Conservation (phyloP, 1,140 invertebrate species). For the Portunus trituberculatus region DNA sequence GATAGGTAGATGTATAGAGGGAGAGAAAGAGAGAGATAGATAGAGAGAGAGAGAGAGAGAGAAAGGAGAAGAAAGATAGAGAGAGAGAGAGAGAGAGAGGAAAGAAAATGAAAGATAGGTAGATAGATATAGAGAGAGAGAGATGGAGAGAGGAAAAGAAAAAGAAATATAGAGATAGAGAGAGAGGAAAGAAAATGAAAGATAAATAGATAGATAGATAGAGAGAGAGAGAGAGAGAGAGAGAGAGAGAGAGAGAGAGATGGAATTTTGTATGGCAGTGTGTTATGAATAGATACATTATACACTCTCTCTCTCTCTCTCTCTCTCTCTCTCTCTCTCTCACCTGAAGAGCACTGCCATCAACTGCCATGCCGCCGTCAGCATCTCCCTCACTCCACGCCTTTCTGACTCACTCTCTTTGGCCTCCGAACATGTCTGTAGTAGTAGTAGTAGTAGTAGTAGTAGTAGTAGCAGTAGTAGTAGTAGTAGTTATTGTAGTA, state of each 20-base stretch:
- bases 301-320: too few relatives aligned
- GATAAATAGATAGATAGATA: not conserved
- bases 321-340: too few relatives aligned
- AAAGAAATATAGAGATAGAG: not conserved
- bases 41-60: not conserved
- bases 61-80: not conserved
- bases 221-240: conserved; percentile 17
- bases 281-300: too few relatives aligned
- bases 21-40: not conserved
- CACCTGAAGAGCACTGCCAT: too few relatives aligned
- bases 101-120: not conserved
- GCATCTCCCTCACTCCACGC: too few relatives aligned
- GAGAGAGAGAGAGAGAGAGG: not conserved
- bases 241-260: not conserved
- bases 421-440: not conserved
- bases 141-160: not conserved
- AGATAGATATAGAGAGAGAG: not conserved
- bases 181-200: not conserved
- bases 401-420: too few relatives aligned
- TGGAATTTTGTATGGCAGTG: too few relatives aligned
- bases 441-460: conserved; percentile 22
- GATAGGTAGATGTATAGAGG: not conserved
- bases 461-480: conserved; percentile 22
- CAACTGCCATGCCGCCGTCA: too few relatives aligned
- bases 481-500: not conserved